Evolutionary conservation across 2,888 invertebrate genomes (phyloP).

Genomic region (Spodoptera littoralis): DNA sequence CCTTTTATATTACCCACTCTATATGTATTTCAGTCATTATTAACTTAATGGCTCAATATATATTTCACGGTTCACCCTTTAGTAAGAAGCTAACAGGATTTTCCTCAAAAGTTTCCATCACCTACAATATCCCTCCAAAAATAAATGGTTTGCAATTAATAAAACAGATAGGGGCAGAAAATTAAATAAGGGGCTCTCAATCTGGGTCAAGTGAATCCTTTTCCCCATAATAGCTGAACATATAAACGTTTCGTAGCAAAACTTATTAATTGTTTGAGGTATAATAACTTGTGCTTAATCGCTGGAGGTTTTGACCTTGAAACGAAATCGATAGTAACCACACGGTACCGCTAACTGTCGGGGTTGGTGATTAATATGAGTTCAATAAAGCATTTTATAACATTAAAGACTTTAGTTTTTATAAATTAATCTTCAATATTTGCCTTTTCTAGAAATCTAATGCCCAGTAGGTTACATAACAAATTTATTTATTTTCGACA

Average conservation of each 20-base stretch:
- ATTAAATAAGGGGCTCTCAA: neutral
- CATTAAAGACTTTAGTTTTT: neutral
- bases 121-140: no score
- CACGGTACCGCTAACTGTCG: slow-evolving; percentile 1
- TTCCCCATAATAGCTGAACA: neutral
- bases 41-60: no score
- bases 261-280: neutral
- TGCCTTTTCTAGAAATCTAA: no score
- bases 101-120: no score
- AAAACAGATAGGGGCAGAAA: neutral
- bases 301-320: slow-evolving; percentile 25
- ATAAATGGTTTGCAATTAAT: no score
- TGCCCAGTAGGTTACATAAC: no score
- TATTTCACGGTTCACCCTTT: no score
- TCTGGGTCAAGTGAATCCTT: neutral
- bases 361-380: slow-evolving; percentile 11
- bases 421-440: no score
- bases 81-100: no score
- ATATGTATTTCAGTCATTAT: no score
- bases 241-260: slow-evolving; percentile 3
- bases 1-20: no score
- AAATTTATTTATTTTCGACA: no score
- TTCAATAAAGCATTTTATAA: slow-evolving; percentile 18
- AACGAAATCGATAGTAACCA: slow-evolving; percentile 25
- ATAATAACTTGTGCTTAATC: slow-evolving; percentile 20